phyloP scores from a whole-genome alignment of 2,888 invertebrate genomes.

The Cheilosia impressa region DNA sequence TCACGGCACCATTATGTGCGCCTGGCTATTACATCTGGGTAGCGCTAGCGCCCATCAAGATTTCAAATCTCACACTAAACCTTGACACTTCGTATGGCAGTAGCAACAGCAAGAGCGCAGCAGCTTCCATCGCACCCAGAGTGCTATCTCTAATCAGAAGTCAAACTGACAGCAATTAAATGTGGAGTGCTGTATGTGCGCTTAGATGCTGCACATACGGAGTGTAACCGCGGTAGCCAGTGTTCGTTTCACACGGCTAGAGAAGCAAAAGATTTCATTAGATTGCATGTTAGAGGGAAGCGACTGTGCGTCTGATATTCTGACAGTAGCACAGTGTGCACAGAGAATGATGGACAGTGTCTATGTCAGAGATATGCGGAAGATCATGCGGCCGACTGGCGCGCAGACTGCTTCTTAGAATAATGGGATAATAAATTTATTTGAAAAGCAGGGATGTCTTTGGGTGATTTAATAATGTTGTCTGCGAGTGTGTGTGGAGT shows the following conservation, averaged over 20 bases:
- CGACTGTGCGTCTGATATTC: conserved; percentile 49
- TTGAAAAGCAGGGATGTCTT: conserved; percentile 48
- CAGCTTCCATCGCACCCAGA: conserved; percentile 55
- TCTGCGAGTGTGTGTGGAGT: conserved; percentile 8
- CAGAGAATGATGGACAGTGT: conserved; percentile 66
- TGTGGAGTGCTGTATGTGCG: conserved; percentile 66
- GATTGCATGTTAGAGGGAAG: conserved; percentile 59
- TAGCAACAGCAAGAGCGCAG: neutral
- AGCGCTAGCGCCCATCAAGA: conserved; percentile 69
- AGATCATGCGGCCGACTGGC: conserved; percentile 36
- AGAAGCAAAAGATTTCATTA: conserved; percentile 56
- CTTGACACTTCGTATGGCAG: conserved; percentile 65
- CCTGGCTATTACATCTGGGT: conserved; percentile 12
- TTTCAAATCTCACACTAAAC: conserved; percentile 71
- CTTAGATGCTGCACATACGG: conserved; percentile 29
- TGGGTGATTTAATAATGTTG: conserved; percentile 65
- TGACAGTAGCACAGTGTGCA: conserved; percentile 57
- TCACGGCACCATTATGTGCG: conserved; percentile 28
- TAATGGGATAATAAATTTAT: conserved; percentile 68
- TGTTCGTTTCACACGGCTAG: conserved; percentile 58
- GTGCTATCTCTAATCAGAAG: conserved; percentile 72
- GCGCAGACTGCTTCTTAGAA: conserved; percentile 49
- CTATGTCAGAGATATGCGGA: conserved; percentile 57
- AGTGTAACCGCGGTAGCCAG: conserved; percentile 57
- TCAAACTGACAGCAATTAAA: conserved; percentile 75